phyloP scores from a whole-genome alignment of 1,140 invertebrate genomes.

The Carcinoscorpius rotundicauda region DNA sequence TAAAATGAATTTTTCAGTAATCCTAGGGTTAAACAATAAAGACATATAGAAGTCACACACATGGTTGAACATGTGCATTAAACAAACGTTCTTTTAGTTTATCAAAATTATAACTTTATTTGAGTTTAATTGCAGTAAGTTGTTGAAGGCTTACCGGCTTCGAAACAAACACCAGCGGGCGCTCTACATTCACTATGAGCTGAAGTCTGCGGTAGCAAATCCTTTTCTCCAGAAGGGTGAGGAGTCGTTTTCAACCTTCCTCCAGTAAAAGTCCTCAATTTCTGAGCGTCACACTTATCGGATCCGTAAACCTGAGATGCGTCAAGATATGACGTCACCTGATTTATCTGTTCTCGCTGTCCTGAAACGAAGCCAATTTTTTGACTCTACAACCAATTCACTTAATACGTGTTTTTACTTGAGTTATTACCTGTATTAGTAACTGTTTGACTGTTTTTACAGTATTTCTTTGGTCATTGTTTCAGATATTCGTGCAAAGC shows the following conservation, averaged over 20 bases:
- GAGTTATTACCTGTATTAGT: too few relatives aligned
- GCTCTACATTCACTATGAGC: slow-evolving; percentile 75
- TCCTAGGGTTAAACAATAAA: neutral
- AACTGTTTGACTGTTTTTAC: too few relatives aligned
- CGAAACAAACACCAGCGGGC: slow-evolving; percentile 66
- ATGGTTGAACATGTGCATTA: neutral
- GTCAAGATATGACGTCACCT: slow-evolving; percentile 49
- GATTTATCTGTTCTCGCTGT: slow-evolving; percentile 47
- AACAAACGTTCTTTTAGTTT: neutral
- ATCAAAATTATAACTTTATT: neutral
- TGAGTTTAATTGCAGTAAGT: neutral
- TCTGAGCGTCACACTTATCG: slow-evolving; percentile 57
- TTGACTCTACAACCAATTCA: too few relatives aligned
- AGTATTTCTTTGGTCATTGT: too few relatives aligned
- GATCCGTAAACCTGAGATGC: slow-evolving; percentile 52
- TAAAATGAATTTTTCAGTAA: too few relatives aligned
- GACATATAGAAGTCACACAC: neutral
- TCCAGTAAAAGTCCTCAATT: slow-evolving; percentile 49
- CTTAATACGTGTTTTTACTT: too few relatives aligned
- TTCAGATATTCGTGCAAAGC: too few relatives aligned
- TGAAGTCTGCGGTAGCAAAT: slow-evolving; percentile 58
- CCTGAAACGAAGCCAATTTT: slow-evolving; percentile 25
- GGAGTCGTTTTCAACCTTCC: slow-evolving; percentile 68
- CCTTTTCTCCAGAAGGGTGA: slow-evolving; percentile 47
- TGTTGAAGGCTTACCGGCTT: slow-evolving; percentile 45